A percentile compares a stretch with the other conserved stretches of the same genome.
Evolutionary conservation across 2,113 vertebrate genomes (phyloP).

Genomic region (Prinia subflava): DNA sequence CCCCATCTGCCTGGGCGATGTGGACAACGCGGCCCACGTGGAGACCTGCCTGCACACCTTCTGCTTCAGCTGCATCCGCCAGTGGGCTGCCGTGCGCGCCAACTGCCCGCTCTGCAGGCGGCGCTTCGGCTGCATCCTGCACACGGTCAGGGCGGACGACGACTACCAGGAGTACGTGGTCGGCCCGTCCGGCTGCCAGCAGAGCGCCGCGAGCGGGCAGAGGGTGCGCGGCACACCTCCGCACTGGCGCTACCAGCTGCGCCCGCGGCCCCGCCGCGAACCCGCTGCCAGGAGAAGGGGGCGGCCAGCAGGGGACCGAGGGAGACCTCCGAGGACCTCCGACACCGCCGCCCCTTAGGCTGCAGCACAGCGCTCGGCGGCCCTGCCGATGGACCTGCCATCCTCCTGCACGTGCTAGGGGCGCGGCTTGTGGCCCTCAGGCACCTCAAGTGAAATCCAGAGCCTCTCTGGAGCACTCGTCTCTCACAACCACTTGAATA

Average conservation of each 20-base stretch:
- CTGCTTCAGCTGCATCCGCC: background rate
- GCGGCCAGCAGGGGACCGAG: fast-evolving
- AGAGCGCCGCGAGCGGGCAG: fast-evolving
- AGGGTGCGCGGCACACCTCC: fast-evolving
- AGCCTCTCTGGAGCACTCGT: too few species aligned
- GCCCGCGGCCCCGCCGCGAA: background rate
- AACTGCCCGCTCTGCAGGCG: background rate
- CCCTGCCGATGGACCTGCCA: fast-evolving
- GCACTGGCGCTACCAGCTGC: fast-evolving
- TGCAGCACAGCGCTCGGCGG: fast-evolving
- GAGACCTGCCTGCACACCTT: background rate
- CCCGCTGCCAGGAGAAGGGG: fast-evolving
- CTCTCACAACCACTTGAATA: too few species aligned
- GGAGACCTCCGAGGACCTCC: fast-evolving
- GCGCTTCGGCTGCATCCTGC: background rate
- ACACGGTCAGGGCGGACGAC: background rate
- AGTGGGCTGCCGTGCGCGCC: fast-evolving
- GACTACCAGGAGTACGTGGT: background rate
- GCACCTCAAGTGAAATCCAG: background rate
- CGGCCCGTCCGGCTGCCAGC: fast-evolving
- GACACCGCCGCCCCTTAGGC: fast-evolving
- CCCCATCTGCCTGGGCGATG: background rate
- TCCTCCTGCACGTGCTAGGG: background rate
- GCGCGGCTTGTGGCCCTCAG: background rate
- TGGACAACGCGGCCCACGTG: background rate